phyloP scores from a whole-genome alignment of 2,797 vertebrate genomes.

The Remorina albescens region DNA sequence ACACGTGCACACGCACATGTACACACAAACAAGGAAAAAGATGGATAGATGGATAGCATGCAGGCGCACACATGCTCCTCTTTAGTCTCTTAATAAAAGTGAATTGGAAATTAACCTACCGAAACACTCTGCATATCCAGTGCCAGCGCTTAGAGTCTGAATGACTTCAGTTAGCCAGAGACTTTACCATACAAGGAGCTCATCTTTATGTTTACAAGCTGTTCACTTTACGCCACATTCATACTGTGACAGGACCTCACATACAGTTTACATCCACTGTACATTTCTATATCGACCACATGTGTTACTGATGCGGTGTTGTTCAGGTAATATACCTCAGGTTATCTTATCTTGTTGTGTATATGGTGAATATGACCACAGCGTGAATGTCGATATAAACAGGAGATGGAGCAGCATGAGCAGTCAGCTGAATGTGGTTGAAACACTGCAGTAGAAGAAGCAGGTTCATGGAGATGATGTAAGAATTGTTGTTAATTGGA shows the following conservation, averaged over 20 bases:
- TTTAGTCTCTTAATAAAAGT: conserved; percentile 44
- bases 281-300: conserved; percentile 35
- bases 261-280: conserved; percentile 36
- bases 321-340: conserved; percentile 8
- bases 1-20: background rate
- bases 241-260: conserved; percentile 39
- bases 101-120: conserved; percentile 42
- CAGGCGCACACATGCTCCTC: conserved; percentile 47
- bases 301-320: conserved; percentile 34
- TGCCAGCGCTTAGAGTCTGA: conserved; percentile 24
- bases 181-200: conserved; percentile 43
- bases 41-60: background rate
- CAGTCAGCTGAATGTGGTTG: background rate
- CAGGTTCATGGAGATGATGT: too few relatives aligned
- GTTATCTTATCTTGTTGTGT: conserved; percentile 36
- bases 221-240: conserved; percentile 30
- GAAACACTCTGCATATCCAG: conserved; percentile 23
- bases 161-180: conserved; percentile 28
- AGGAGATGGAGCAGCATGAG: background rate
- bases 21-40: background rate
- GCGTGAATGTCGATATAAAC: background rate
- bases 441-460: too few relatives aligned
- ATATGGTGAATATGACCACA: background rate
- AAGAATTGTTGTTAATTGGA: too few relatives aligned
- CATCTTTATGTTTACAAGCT: conserved; percentile 38